phyloP scores from a whole-genome alignment of 2,888 invertebrate species.

The Merodon equestris region DNA sequence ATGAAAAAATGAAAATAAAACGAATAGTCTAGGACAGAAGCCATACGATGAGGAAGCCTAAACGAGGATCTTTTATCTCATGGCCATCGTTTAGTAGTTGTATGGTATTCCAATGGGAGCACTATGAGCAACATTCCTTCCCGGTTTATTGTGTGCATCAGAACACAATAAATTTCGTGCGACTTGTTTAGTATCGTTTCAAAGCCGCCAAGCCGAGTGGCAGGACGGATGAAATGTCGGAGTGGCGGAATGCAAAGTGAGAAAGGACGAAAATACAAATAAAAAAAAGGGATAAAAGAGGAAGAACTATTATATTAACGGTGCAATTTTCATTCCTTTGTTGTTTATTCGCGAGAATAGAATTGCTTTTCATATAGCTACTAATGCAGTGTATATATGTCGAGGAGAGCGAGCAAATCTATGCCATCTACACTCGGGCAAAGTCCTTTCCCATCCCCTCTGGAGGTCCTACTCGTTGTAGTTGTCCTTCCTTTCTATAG shows the following conservation, averaged over 20 bases:
- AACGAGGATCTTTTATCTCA: slow-evolving; percentile 51
- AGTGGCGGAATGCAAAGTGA: slow-evolving; percentile 18
- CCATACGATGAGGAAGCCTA: slow-evolving; percentile 31
- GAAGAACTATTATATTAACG: slow-evolving; percentile 44
- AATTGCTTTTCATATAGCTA: slow-evolving; percentile 45
- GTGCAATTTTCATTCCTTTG: slow-evolving; percentile 55
- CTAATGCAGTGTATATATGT: slow-evolving; percentile 59
- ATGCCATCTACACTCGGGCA: slow-evolving; percentile 29
- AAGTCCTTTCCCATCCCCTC: neutral
- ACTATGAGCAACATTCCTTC: neutral
- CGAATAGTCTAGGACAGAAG: no score
- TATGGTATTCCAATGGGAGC: neutral
- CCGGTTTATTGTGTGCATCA: slow-evolving; percentile 35
- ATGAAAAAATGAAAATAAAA: slow-evolving; percentile 41
- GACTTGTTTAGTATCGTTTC: slow-evolving; percentile 5
- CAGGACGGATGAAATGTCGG: slow-evolving; percentile 12
- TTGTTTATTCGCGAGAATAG: slow-evolving; percentile 38
- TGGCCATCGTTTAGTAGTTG: slow-evolving; percentile 40
- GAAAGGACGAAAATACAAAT: neutral
- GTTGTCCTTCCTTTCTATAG: slow-evolving; percentile 29
- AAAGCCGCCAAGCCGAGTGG: no score
- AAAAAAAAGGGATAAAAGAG: slow-evolving; percentile 26
- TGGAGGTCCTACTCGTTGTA: slow-evolving; percentile 2
- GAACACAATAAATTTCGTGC: slow-evolving; percentile 13
- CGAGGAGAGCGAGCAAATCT: slow-evolving; percentile 31